phyloP scores from a whole-genome alignment of 2,113 vertebrate genomes.

The Cyrtonyx montezumae region DNA sequence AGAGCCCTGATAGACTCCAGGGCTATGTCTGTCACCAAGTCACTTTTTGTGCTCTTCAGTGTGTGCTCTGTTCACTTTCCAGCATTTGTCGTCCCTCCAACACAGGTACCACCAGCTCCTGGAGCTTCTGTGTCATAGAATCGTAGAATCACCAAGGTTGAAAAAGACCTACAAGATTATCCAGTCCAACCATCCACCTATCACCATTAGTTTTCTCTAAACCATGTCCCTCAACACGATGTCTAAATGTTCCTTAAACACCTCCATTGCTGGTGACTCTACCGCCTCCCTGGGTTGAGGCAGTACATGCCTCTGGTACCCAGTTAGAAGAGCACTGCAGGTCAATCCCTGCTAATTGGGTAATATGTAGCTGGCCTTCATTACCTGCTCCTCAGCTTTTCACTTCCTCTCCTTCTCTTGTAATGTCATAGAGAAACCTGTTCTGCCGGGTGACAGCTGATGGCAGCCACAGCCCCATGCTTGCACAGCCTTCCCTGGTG shows the following conservation, averaged over 20 bases:
- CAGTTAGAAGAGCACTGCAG: background rate
- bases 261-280: too few species aligned
- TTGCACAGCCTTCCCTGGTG: background rate
- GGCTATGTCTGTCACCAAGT: background rate
- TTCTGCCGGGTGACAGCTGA: constrained; percentile 30
- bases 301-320: background rate
- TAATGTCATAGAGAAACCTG: constrained; percentile 48
- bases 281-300: too few species aligned
- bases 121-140: background rate
- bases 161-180: too few species aligned
- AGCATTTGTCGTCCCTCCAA: background rate
- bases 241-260: too few species aligned
- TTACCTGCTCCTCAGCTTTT: constrained; percentile 21
- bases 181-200: too few species aligned
- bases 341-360: background rate
- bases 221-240: too few species aligned
- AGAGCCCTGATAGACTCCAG: background rate
- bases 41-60: background rate
- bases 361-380: background rate
- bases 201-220: too few species aligned
- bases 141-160: too few species aligned
- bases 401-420: constrained; percentile 32
- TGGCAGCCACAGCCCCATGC: background rate
- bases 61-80: rapidly evolving
- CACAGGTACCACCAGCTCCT: background rate